Evolutionary conservation across 2,888 invertebrate genomes (phyloP).

Genomic region (Cephus pygmeus): DNA sequence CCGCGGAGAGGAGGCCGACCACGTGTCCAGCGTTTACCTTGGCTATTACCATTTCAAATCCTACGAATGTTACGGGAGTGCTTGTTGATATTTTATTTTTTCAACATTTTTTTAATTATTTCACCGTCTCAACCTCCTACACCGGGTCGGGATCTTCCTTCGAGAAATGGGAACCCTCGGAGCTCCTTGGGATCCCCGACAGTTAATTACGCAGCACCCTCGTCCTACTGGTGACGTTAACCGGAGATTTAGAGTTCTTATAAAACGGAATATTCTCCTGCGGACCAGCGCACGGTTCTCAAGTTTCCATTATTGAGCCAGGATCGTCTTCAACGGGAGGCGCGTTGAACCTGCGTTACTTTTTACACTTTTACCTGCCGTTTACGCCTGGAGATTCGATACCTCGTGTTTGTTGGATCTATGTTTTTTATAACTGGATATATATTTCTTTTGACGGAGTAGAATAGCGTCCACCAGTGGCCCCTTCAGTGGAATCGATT

Average conservation of each 20-base stretch:
- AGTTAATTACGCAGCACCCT: not conserved
- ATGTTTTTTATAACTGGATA: no score
- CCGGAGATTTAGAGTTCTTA: slow-evolving; percentile 28
- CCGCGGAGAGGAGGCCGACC: not conserved
- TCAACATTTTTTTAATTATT: not conserved
- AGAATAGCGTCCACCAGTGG: not conserved
- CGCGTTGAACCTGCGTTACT: not conserved
- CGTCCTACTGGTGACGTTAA: not conserved
- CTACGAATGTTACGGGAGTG: not conserved
- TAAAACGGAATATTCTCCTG: slow-evolving; percentile 17
- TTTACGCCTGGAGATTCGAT: no score
- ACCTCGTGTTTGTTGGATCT: no score
- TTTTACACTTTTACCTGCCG: no score
- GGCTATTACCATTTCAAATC: not conserved
- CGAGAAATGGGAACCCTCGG: not conserved
- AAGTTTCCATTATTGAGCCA: slow-evolving; percentile 50
- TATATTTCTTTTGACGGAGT: no score
- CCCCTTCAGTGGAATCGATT: not conserved
- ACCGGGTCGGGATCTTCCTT: not conserved
- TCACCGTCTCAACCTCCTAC: not conserved
- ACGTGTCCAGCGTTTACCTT: not conserved
- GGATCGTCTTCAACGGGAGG: not conserved
- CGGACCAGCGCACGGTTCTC: slow-evolving; percentile 42
- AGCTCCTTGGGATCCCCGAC: not conserved
- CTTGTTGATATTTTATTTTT: not conserved